phyloP scores from a whole-genome alignment of 2,113 vertebrate species.

The Rhea pennata region DNA sequence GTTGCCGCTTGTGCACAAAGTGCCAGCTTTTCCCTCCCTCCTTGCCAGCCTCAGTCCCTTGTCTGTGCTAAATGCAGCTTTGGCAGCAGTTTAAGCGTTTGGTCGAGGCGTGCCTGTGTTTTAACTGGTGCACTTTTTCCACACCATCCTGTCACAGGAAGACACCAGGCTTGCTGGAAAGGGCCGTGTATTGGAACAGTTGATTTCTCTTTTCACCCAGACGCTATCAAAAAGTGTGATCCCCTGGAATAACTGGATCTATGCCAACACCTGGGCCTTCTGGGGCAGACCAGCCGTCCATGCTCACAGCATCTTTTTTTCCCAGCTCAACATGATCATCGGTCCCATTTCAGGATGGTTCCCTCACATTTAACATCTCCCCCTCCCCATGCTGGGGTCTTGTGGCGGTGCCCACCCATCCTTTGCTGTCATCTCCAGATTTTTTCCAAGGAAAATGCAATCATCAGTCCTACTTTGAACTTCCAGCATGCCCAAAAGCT shows the following conservation, averaged over 20 bases:
- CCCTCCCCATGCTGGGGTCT: background rate
- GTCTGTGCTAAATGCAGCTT: background rate
- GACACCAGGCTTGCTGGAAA: background rate
- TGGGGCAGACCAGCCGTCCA: background rate
- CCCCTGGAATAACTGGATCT: background rate
- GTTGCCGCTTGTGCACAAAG: conserved; percentile 20
- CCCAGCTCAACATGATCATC: background rate
- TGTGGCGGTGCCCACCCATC: background rate
- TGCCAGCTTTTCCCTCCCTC: conserved; percentile 33
- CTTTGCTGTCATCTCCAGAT: background rate
- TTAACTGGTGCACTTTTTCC: background rate
- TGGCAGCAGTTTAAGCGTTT: background rate
- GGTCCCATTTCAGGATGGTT: background rate
- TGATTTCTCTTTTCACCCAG: background rate
- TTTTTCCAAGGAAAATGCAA: background rate
- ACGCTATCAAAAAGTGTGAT: background rate
- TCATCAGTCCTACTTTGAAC: background rate
- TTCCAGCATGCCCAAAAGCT: background rate
- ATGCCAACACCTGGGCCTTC: background rate
- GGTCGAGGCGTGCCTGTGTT: background rate
- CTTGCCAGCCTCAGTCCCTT: conserved; percentile 4
- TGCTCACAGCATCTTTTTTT: background rate
- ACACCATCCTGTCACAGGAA: background rate
- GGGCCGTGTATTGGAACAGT: background rate
- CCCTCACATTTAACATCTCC: background rate